Evolutionary conservation across 2,888 invertebrate genomes (phyloP).

Genomic region (Plebejus melissa): DNA sequence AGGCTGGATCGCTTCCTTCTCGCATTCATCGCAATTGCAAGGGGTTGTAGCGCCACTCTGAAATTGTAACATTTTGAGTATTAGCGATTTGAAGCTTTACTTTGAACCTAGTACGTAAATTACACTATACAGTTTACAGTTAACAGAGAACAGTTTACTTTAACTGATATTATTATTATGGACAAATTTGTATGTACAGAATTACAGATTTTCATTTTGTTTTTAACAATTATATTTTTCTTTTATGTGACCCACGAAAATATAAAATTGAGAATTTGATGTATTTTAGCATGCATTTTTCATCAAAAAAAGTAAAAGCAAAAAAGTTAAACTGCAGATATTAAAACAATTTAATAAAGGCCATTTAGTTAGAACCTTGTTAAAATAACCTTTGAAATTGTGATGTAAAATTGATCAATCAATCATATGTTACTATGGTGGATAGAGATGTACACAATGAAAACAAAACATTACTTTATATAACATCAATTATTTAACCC

Average conservation of each 20-base stretch:
- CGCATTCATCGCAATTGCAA: conserved; percentile 70
- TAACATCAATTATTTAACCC: background rate
- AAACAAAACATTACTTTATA: background rate
- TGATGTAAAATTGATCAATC: background rate
- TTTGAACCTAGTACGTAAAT: background rate
- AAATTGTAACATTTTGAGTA: conserved; percentile 41
- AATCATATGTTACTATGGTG: background rate
- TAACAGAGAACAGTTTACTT: background rate
- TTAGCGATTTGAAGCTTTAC: background rate
- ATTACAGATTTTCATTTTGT: background rate
- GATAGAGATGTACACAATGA: background rate
- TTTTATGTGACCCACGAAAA: background rate
- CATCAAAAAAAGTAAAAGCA: background rate
- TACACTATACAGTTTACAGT: background rate
- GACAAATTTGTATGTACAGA: background rate
- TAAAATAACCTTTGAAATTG: background rate
- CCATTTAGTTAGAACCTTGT: background rate
- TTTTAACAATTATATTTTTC: background rate
- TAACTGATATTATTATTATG: background rate
- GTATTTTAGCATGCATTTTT: background rate
- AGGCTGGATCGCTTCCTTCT: conserved; percentile 45
- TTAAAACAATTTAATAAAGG: background rate
- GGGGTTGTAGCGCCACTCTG: conserved; percentile 71
- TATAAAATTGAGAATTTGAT: background rate
- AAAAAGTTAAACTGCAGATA: background rate